A percentile compares a stretch with the other conserved stretches of the same genome.
Conservation (phyloP, 2,113 vertebrate species). For the Tricholaema leucomelas region DNA sequence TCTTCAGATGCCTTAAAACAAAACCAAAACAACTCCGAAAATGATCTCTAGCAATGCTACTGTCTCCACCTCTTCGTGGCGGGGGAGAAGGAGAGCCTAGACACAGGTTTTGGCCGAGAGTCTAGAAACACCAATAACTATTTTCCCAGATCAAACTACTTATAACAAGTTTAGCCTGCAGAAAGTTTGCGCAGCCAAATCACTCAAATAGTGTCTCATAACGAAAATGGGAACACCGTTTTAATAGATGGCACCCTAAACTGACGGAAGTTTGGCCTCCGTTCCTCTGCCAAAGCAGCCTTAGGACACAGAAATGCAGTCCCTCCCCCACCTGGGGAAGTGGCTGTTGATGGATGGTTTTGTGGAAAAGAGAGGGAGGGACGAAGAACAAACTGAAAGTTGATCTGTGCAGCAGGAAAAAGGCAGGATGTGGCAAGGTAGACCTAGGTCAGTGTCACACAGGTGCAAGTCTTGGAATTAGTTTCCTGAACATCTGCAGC, state of each 20-base stretch:
- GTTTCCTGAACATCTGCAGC: slow-evolving; percentile 75
- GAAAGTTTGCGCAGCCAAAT: neutral
- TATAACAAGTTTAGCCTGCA: neutral
- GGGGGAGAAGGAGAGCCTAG: neutral
- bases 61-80: neutral
- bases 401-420: slow-evolving; percentile 42
- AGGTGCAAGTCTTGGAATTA: slow-evolving; percentile 56
- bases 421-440: slow-evolving; percentile 40
- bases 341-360: neutral
- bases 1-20: neutral
- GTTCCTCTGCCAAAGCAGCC: neutral
- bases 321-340: neutral
- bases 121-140: neutral
- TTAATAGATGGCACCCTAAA: slow-evolving; percentile 29
- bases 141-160: neutral
- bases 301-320: neutral
- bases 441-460: slow-evolving; percentile 52
- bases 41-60: neutral
- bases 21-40: neutral
- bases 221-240: slow-evolving; percentile 9
- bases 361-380: slow-evolving; percentile 2
- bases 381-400: slow-evolving; percentile 14
- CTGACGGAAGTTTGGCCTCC: neutral
- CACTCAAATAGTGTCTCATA: neutral
- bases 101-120: neutral